Evolutionary conservation across 2,888 invertebrate species (phyloP), one percentile per base, ranked within the genome.

Genomic region (Lithophane leautieri): DNA sequence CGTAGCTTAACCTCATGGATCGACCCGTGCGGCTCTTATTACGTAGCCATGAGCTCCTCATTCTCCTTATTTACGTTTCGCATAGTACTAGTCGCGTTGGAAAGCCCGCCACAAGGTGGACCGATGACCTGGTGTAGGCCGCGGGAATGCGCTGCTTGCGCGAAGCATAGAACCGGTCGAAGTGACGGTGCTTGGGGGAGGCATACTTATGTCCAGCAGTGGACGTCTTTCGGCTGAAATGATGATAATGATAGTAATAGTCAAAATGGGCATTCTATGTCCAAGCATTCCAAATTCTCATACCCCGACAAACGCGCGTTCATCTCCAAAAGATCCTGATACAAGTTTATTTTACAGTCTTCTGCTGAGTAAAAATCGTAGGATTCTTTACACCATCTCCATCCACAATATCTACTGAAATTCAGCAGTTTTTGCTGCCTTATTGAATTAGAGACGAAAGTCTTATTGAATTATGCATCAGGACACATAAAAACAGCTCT

Each of bases 381-480:
- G 50, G 4, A n/a, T 42, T 34, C 0, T 25, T 9, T 14, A 9
- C 14, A 22, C 9, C 12, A 47, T 14, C 3, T 47, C n/a, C 28
- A 50, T 22, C 16, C 19, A 22, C 0, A 50, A 50, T n/a, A 11
- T 40, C 3, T 50, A n/a, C 50, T 25, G 4, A 14, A 50, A 73
- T n/a, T 9, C 19, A 19, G 1, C 8, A n/a, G 22, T 14, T 62
- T 50, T 56, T 47, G 4, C 62, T 40, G 16, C 6, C 16, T 81
- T 67, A 54, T 3, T 42, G 47, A 58, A 34, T 34, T 69, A 25
- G n/a, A 22, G 52, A 65, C 34, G 47, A 78, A 68, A 67, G 40
- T 47, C 19, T 44, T 62, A n/a, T 69, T 84, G 82, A 72, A 75
- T 82, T 28, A 78, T 71, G 70, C 54, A 78, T 67, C 16, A 11